Percentiles rank a stretch among this genome's conserved stretches.
Conservation (phyloP, 2,113 vertebrate species). For the Gallinago media region DNA sequence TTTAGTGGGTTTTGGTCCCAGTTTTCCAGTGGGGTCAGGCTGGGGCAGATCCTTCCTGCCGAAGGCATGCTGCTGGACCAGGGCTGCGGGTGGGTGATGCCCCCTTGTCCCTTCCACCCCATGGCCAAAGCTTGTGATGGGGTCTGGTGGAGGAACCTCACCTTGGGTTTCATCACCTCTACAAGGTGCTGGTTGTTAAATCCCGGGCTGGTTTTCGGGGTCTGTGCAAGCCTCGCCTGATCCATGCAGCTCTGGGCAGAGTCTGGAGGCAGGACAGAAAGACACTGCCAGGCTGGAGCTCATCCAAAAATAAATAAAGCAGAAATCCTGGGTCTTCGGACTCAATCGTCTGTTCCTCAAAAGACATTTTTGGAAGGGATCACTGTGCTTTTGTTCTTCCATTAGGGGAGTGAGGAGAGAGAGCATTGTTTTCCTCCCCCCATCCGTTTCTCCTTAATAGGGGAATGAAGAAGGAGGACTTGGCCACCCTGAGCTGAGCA, state of each 20-base stretch:
- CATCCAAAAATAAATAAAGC: background rate
- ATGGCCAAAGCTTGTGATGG: fast-evolving
- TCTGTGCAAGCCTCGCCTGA: background rate
- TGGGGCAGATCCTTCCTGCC: background rate
- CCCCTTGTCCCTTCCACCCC: background rate
- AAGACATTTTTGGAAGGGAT: slow-evolving; percentile 55
- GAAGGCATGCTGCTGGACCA: fast-evolving
- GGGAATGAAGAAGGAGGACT: slow-evolving; percentile 30
- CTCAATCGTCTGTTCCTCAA: background rate
- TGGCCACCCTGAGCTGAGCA: background rate
- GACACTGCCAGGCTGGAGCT: background rate
- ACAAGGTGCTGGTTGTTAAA: background rate
- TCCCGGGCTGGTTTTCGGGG: fast-evolving
- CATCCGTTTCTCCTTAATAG: slow-evolving; percentile 8
- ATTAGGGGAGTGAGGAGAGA: slow-evolving; percentile 9
- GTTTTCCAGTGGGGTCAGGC: background rate
- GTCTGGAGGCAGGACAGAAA: background rate
- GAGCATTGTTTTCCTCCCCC: slow-evolving; percentile 48
- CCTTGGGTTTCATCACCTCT: background rate
- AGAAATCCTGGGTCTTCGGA: background rate
- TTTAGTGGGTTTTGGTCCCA: background rate
- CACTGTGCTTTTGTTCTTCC: slow-evolving; percentile 34
- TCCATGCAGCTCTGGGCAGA: background rate
- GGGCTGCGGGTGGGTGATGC: background rate
- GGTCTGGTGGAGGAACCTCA: background rate